A percentile compares a stretch with the other conserved stretches of the same genome.
phyloP scores from a whole-genome alignment of 2,888 invertebrate genomes.

The Iselma pallidipennis region DNA sequence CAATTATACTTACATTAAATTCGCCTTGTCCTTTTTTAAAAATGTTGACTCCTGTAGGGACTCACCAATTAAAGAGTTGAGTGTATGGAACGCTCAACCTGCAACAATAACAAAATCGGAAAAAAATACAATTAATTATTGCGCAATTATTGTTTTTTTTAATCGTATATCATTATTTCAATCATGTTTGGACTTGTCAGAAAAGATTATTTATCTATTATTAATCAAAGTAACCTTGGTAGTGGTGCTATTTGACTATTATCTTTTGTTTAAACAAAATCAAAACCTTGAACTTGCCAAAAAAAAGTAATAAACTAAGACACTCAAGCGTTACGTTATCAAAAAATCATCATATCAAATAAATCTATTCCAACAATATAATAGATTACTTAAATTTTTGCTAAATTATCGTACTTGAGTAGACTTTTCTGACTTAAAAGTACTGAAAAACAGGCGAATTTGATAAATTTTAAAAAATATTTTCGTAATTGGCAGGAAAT shows the following conservation, averaged over 20 bases:
- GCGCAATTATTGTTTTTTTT: slow-evolving; percentile 18
- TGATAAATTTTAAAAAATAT: slow-evolving; percentile 6
- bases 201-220: neutral
- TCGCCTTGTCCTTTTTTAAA: slow-evolving; percentile 49
- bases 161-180: too few species aligned
- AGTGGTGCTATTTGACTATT: too few species aligned
- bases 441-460: too few species aligned
- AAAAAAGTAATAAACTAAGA: too few species aligned
- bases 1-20: slow-evolving; percentile 46
- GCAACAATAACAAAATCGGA: slow-evolving; percentile 43
- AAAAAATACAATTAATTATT: neutral
- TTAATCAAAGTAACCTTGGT: neutral
- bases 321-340: too few species aligned
- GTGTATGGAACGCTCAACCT: slow-evolving; percentile 58
- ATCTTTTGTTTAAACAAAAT: too few species aligned
- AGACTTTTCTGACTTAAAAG: too few species aligned
- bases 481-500: neutral
- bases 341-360: slow-evolving; percentile 14
- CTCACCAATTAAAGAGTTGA: slow-evolving; percentile 57
- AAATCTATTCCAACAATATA: too few species aligned
- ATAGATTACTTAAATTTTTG: too few species aligned
- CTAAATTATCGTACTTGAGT: too few species aligned
- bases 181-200: too few species aligned
- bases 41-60: slow-evolving; percentile 57
- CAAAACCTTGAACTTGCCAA: too few species aligned